phyloP scores from a whole-genome alignment of 2,113 vertebrate genomes.

The Neopipo cinnamomea region DNA sequence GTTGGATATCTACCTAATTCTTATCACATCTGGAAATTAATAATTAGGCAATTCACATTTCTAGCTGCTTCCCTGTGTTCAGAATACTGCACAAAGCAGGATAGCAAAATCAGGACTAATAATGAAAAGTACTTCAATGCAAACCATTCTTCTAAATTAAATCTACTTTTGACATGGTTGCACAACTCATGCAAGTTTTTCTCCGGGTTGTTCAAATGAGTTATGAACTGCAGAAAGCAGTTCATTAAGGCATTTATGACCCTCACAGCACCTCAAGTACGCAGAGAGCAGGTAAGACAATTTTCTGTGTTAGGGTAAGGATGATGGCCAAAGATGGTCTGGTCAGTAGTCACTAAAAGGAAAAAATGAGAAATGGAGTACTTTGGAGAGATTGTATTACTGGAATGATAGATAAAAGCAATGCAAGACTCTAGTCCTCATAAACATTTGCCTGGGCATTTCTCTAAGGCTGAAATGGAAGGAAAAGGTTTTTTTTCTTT shows the following conservation, averaged over 20 bases:
- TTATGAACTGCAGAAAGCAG: background rate
- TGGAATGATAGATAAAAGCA: conserved; percentile 1
- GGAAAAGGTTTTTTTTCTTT: conserved; percentile 1
- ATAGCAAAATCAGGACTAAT: background rate
- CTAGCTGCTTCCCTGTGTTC: background rate
- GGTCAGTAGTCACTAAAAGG: background rate
- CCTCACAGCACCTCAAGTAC: background rate
- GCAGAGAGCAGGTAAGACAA: background rate
- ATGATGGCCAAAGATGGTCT: background rate
- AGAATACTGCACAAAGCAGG: background rate
- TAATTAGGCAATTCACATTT: background rate
- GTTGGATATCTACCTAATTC: background rate
- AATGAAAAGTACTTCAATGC: background rate
- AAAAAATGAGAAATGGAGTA: conserved; percentile 5
- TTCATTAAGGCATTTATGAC: background rate
- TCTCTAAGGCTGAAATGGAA: conserved; percentile 1
- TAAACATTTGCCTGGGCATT: background rate
- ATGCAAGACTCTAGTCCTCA: background rate
- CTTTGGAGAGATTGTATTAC: background rate
- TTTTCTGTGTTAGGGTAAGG: background rate
- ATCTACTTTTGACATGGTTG: background rate
- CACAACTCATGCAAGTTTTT: background rate
- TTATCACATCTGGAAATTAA: background rate
- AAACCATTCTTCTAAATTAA: background rate
- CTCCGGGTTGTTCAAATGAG: background rate